phyloP scores from a whole-genome alignment of 2,113 vertebrate genomes.

The Chlorocebus sabaeus region DNA sequence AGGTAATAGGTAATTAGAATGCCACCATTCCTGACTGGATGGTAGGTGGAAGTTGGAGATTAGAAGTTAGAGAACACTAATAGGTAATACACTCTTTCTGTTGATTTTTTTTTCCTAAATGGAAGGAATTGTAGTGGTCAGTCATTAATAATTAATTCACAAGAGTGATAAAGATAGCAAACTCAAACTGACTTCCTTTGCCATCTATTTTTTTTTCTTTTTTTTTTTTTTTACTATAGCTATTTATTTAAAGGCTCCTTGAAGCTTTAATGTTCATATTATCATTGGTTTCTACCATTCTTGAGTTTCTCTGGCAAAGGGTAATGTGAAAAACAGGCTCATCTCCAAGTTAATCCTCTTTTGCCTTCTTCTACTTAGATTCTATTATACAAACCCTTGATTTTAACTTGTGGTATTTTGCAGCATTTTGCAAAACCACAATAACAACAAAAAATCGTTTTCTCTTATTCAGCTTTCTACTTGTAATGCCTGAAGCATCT shows the following conservation, averaged over 20 bases:
- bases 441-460: neutral
- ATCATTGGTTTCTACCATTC: neutral
- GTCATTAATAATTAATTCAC: neutral
- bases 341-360: neutral
- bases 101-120: neutral
- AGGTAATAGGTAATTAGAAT: neutral
- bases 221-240: neutral
- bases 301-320: neutral
- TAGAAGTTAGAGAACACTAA: neutral
- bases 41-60: neutral
- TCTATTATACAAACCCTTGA: neutral
- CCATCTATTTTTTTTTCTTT: neutral
- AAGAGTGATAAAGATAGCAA: neutral
- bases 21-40: neutral
- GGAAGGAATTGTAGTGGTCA: neutral
- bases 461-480: neutral
- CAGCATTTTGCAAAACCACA: neutral
- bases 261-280: neutral
- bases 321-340: neutral
- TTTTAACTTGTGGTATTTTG: neutral
- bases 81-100: neutral
- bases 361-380: neutral
- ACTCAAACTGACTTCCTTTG: neutral
- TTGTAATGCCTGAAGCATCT: neutral
- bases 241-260: neutral